A percentile compares a stretch with the other conserved stretches of the same genome.
Conservation (phyloP, 2,113 vertebrate genomes). For the Prunella himalayana region DNA sequence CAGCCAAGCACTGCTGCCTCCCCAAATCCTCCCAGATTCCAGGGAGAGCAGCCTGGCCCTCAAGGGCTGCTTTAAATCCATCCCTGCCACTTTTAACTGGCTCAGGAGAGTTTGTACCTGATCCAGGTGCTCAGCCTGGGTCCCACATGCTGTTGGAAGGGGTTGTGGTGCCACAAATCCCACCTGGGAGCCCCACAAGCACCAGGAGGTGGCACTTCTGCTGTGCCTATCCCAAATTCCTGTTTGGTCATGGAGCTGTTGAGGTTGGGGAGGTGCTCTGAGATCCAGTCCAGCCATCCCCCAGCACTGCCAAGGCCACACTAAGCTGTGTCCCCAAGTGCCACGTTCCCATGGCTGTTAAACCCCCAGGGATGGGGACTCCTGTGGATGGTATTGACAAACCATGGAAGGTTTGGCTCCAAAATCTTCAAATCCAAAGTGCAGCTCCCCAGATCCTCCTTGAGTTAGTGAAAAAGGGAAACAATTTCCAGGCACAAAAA, state of each 20-base stretch:
- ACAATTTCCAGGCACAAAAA: not conserved
- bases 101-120: rapidly evolving
- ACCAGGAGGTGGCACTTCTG: not conserved
- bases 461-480: not conserved
- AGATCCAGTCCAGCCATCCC: not conserved
- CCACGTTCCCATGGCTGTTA: not conserved
- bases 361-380: not conserved
- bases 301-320: not conserved
- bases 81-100: not conserved
- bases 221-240: not conserved
- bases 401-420: not conserved
- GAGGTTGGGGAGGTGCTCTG: not conserved
- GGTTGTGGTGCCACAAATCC: not conserved
- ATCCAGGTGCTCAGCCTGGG: rapidly evolving
- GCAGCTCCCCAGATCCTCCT: not conserved
- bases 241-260: not conserved
- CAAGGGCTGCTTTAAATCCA: not conserved
- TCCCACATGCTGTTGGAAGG: rapidly evolving
- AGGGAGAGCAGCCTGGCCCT: not conserved
- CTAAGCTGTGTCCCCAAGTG: not conserved
- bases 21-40: not conserved
- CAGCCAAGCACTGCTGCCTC: not conserved
- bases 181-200: not conserved
- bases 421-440: not conserved
- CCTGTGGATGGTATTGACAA: not conserved